Evolutionary conservation across 2,888 invertebrate species (phyloP).

Genomic region (Tethea ocularis): DNA sequence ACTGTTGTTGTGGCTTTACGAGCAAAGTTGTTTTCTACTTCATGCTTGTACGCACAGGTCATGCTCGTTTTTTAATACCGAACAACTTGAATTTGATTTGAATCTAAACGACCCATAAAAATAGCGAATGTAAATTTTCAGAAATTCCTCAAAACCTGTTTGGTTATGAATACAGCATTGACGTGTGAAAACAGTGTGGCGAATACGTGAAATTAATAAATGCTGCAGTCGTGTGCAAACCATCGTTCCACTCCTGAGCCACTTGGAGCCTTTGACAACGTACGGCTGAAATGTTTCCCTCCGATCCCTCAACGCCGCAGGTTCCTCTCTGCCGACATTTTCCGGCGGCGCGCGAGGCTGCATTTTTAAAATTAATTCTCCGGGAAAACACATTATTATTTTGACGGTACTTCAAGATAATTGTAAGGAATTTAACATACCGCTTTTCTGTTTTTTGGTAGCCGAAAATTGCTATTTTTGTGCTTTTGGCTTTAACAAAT

Average conservation of each 20-base stretch:
- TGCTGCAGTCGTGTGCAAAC: slow-evolving; percentile 42
- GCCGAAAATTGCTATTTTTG: not conserved
- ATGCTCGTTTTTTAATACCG: not conserved
- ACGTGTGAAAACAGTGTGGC: slow-evolving; percentile 29
- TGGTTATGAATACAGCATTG: slow-evolving; percentile 10
- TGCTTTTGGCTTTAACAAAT: not conserved
- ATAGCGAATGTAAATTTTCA: not conserved
- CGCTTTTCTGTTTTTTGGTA: slow-evolving; percentile 6
- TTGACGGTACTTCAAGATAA: slow-evolving; percentile 42
- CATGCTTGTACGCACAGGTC: not conserved
- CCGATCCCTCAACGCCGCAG: slow-evolving; percentile 29
- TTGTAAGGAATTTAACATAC: slow-evolving; percentile 38
- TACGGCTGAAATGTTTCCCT: slow-evolving; percentile 51
- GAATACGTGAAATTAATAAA: slow-evolving; percentile 56
- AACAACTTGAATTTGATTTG: not conserved
- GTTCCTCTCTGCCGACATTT: slow-evolving; percentile 40
- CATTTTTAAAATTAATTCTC: slow-evolving; percentile 55
- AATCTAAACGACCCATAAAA: slow-evolving; percentile 1
- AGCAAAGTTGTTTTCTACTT: not conserved
- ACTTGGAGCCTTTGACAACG: slow-evolving; percentile 50
- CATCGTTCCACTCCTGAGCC: slow-evolving; percentile 31
- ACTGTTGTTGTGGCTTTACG: not conserved
- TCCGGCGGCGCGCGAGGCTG: slow-evolving; percentile 33
- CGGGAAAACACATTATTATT: slow-evolving; percentile 46
- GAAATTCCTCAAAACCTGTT: not conserved